Base-by-base conservation (phyloP, 2,888 invertebrate species). In the Auanema sp. region DNA sequence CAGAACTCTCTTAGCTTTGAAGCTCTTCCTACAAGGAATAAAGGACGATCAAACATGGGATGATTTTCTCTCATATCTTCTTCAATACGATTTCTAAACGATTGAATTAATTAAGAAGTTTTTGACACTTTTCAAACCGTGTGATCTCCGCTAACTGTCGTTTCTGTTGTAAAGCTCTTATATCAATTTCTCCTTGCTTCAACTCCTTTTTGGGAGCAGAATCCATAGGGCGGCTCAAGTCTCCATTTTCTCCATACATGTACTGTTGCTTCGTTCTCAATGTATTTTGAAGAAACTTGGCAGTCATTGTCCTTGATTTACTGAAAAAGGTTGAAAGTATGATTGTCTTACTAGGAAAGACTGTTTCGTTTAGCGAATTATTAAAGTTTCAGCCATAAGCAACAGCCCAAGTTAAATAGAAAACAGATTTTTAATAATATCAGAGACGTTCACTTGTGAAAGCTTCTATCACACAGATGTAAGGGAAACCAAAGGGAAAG, bases 61-160 rank as follows among this genome's bases (percentile, higher is more conserved):
- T 99, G 98, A 85, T 99, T 99, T 85, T 99, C 98, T 54, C 97
- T 88, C 64, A 99, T 87, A 85, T 99, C 98, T 85, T 98, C 97
- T 85, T 99, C 83, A 24, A 83, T 81, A 57, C 82, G 79, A 58
- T 78, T 82, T 58, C 81, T 81, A 54, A 49, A 98, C 2, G 95
- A 2, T 23, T 33, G 18, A 43, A 43, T 11, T 12, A 43, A 10
- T 16, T 16, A 16, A n/a, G n/a, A n/a, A n/a, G n/a, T n/a, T n/a
- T n/a, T n/a, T n/a, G n/a, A n/a, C n/a, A n/a, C n/a, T n/a, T n/a
- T n/a, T 8, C 18, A 52, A 10, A 77, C 80, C 80, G 69, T 1
- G 82, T 82, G 51, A 98, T 95, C 87, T 99, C 98, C 0, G 98
- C 98, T 84, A 98, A 95, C 83, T 98, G 96, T 58, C 95, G 87